Evolutionary conservation across 2,113 vertebrate genomes (phyloP).

Genomic region (Nettapus auritus): DNA sequence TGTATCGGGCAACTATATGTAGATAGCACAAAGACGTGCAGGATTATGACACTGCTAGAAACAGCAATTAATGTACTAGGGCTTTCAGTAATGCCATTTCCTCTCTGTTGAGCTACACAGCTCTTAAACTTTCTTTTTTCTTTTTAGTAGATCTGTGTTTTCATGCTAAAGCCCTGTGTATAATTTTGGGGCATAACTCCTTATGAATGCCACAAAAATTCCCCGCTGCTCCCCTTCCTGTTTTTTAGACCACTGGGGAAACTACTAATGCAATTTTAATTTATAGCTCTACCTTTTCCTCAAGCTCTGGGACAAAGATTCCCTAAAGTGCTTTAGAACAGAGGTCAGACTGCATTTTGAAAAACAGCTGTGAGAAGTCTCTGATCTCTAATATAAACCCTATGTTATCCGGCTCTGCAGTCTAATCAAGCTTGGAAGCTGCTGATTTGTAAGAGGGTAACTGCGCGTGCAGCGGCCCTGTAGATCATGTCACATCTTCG

Average conservation of each 20-base stretch:
- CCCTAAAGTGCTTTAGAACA: constrained; percentile 46
- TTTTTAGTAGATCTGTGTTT: not conserved
- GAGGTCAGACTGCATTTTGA: constrained; percentile 35
- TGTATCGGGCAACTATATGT: not conserved
- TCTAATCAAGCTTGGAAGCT: not conserved
- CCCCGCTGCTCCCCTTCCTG: not conserved
- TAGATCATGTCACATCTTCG: not conserved
- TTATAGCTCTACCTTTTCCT: constrained; percentile 25
- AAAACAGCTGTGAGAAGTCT: not conserved
- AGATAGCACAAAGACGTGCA: not conserved
- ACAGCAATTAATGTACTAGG: not conserved
- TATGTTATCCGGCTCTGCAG: not conserved
- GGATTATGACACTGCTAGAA: not conserved
- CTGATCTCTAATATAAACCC: not conserved
- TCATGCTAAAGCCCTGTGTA: not conserved
- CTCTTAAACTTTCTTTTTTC: not conserved
- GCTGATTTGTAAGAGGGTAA: not conserved
- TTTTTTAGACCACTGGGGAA: not conserved
- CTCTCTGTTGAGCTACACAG: not conserved
- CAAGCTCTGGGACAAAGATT: constrained; percentile 44
- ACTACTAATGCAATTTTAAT: constrained; percentile 45
- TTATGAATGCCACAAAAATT: not conserved
- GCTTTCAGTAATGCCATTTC: not conserved
- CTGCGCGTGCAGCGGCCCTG: not conserved
- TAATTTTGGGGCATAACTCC: not conserved